Conservation (phyloP, 2,113 vertebrate genomes). For the Aleadryas rufinucha region DNA sequence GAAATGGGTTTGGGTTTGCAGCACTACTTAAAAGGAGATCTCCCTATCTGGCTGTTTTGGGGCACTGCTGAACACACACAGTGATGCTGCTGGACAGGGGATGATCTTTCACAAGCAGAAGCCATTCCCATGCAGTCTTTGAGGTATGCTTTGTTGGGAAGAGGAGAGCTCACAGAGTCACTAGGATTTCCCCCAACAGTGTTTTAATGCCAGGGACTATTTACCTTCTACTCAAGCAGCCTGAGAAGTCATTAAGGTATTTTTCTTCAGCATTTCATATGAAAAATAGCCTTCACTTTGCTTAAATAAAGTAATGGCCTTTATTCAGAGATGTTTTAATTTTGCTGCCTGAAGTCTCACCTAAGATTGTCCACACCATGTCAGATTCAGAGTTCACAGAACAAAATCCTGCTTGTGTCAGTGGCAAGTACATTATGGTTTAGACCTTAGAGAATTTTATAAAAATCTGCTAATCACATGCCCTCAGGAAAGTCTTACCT, state of each 20-base stretch:
- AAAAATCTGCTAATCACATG: not conserved
- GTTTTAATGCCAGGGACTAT: not conserved
- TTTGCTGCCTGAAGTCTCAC: not conserved
- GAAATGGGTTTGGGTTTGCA: not conserved
- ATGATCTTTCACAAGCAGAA: not conserved
- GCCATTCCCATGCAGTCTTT: not conserved
- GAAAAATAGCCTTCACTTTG: not conserved
- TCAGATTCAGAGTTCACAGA: not conserved
- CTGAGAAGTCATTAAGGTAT: not conserved
- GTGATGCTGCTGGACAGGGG: not conserved
- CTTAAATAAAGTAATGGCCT: not conserved
- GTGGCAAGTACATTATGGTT: not conserved
- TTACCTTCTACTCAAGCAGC: not conserved
- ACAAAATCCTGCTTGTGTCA: not conserved
- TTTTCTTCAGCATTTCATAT: not conserved
- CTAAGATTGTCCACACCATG: not conserved
- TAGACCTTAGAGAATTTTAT: not conserved
- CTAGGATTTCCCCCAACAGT: fast-evolving
- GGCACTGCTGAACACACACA: not conserved
- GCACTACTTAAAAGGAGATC: not conserved
- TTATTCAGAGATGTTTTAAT: not conserved
- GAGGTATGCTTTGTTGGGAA: not conserved
- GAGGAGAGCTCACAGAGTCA: not conserved
- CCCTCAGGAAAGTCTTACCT: not conserved
- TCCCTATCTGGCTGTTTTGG: not conserved